phyloP scores from a whole-genome alignment of 2,113 vertebrate genomes.

The Pelmatolapia mariae region DNA sequence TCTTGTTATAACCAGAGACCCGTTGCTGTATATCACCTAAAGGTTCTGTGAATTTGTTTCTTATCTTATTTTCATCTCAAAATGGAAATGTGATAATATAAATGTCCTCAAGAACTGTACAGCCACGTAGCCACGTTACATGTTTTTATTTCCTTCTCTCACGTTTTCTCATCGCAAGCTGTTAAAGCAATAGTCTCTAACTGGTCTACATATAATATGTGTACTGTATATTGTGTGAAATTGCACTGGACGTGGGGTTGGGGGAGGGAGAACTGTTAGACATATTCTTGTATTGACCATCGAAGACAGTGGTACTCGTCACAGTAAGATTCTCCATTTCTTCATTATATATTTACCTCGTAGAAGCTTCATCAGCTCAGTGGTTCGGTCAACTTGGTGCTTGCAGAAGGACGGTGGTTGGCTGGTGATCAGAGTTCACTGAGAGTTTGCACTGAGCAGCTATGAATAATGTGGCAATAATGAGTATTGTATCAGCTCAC shows the following conservation, averaged over 20 bases:
- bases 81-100: slow-evolving; percentile 45
- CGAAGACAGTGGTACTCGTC: slow-evolving; percentile 1
- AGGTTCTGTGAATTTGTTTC: slow-evolving; percentile 61
- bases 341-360: slow-evolving; percentile 58
- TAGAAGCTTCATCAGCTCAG: slow-evolving; percentile 43
- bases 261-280: slow-evolving; percentile 1
- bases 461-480: slow-evolving; percentile 45
- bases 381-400: slow-evolving; percentile 37
- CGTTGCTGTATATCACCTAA: slow-evolving; percentile 59
- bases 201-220: slow-evolving; percentile 56
- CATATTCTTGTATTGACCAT: slow-evolving; percentile 53
- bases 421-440: slow-evolving; percentile 27
- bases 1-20: slow-evolving; percentile 61
- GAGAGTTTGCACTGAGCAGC: slow-evolving; percentile 59
- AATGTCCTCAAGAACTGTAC: slow-evolving; percentile 43
- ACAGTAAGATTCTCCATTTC: slow-evolving; percentile 10
- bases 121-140: slow-evolving; percentile 13
- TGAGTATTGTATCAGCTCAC: neutral
- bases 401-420: slow-evolving; percentile 29
- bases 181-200: slow-evolving; percentile 57
- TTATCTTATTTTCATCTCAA: slow-evolving; percentile 58
- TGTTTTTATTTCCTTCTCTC: slow-evolving; percentile 33
- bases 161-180: slow-evolving; percentile 43
- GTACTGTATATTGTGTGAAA: slow-evolving; percentile 66
- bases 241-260: slow-evolving; percentile 38